Evolutionary conservation across 2,888 invertebrate species (phyloP).

Genomic region (Cybosia mesomella): DNA sequence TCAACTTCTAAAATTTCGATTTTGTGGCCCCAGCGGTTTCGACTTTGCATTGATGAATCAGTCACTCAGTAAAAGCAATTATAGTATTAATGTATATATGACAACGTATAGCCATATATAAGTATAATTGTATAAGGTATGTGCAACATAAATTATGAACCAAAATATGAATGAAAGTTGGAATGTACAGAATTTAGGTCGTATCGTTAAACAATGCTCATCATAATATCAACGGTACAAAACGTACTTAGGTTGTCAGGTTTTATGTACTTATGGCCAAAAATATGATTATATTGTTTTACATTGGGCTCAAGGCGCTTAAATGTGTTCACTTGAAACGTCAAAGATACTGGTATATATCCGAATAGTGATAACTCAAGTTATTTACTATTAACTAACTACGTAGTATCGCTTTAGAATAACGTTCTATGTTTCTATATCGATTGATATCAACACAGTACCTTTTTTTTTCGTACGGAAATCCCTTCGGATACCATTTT

Average conservation of each 20-base stretch:
- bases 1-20: no score
- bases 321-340: neutral
- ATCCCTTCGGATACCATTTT: no score
- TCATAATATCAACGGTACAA: conserved; percentile 37
- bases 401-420: neutral
- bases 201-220: conserved; percentile 39
- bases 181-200: conserved; percentile 40
- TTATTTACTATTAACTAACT: neutral
- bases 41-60: no score
- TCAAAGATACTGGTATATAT: neutral
- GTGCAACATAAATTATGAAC: neutral
- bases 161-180: conserved; percentile 33
- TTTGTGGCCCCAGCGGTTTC: no score
- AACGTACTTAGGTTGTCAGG: conserved; percentile 27
- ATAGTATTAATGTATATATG: no score
- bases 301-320: conserved; percentile 30
- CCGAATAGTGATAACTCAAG: neutral
- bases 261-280: conserved; percentile 32
- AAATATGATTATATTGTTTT: conserved; percentile 43
- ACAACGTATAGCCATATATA: no score
- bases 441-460: neutral
- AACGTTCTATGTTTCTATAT: neutral
- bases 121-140: conserved; percentile 1
- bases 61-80: no score
- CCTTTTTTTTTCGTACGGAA: no score